phyloP scores from a whole-genome alignment of 2,113 vertebrate genomes.

The Phoenicopterus ruber region DNA sequence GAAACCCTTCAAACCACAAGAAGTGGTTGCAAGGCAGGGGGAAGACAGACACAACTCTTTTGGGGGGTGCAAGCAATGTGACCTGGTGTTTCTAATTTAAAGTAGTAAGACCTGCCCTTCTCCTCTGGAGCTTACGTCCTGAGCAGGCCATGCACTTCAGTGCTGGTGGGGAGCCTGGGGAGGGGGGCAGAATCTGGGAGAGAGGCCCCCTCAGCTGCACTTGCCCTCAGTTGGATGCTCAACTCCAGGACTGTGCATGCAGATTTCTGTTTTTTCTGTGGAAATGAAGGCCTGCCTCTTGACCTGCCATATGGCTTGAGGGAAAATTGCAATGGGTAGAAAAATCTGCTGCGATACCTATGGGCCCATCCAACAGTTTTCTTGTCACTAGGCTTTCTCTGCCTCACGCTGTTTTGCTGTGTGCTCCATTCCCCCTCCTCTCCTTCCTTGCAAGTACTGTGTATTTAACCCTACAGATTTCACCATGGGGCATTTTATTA shows the following conservation, averaged over 20 bases:
- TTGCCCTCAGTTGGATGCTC: accelerated
- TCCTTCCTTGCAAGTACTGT: neutral
- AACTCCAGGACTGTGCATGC: neutral
- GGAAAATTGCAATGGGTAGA: neutral
- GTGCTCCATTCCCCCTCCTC: neutral
- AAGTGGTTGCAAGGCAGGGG: neutral
- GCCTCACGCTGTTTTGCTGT: neutral
- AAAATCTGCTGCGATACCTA: neutral
- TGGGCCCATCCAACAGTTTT: neutral
- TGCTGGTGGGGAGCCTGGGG: neutral
- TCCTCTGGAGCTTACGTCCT: neutral
- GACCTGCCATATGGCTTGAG: neutral
- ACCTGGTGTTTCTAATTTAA: neutral
- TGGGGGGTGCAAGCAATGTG: neutral
- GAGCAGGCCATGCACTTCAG: neutral
- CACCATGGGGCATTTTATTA: neutral
- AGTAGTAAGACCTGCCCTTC: neutral
- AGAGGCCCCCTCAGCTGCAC: neutral
- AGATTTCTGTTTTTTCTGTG: neutral
- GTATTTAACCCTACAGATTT: neutral
- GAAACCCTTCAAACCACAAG: neutral
- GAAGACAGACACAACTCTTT: neutral
- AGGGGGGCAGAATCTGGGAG: neutral
- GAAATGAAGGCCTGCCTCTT: neutral
- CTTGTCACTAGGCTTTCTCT: neutral